Conservation (phyloP, 2,113 vertebrate genomes). For the Motacilla alba region DNA sequence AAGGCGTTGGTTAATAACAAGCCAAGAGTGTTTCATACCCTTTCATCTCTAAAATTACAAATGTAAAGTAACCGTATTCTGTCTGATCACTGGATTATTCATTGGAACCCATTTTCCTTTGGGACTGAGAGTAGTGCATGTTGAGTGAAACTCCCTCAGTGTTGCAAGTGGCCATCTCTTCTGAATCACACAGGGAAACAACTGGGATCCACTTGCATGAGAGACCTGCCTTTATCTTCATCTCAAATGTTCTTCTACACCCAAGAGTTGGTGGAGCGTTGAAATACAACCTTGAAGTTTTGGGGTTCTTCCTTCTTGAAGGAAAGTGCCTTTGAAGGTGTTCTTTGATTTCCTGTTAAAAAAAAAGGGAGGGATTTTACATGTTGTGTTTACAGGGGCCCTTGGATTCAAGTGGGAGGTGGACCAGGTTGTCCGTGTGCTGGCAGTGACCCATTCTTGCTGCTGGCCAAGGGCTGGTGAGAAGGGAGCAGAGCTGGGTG, state of each 20-base stretch:
- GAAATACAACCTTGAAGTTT: not conserved
- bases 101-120: not conserved
- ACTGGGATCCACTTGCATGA: not conserved
- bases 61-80: not conserved
- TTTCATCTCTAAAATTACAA: slow-evolving; percentile 25
- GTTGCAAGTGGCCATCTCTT: not conserved
- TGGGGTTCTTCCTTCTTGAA: not conserved
- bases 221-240: not conserved
- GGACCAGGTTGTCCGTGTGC: not conserved
- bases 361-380: not conserved
- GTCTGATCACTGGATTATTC: slow-evolving; percentile 9
- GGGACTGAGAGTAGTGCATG: not conserved
- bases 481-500: not conserved
- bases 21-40: not conserved
- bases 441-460: not conserved
- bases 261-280: not conserved
- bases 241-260: not conserved
- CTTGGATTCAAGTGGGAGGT: not conserved
- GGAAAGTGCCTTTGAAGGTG: not conserved
- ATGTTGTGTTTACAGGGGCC: not conserved
- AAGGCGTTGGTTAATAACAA: slow-evolving; percentile 36
- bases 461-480: not conserved
- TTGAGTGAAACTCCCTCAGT: not conserved
- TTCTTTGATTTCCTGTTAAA: not conserved
- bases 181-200: not conserved